Base-by-base conservation (phyloP, 2,113 vertebrate genomes). In the Microcebus tavaratra region DNA sequence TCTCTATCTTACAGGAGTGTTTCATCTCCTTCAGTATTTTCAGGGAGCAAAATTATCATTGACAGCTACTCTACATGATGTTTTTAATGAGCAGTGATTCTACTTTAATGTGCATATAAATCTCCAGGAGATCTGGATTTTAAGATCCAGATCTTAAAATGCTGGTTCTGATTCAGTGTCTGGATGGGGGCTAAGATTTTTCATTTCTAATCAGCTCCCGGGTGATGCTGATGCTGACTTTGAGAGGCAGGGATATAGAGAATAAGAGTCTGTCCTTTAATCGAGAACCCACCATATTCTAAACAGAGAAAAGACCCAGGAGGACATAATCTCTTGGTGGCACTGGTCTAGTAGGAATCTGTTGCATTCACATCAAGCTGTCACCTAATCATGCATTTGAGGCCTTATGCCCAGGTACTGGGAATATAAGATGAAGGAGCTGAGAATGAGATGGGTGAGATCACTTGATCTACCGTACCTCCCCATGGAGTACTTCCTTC, bases 61-160 rank as follows among this genome's bases (percentile, higher is more conserved):
- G 55, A 65, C 61, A 36, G 11, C 68, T 55, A 75, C 8, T 67
- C 36, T 27, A 39, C 25, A 25, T 78, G 45, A 50, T 84, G 29
- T 57, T 82, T 92, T 92, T 75, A 86, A 92, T 89, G 34, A 31
- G 36, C 31, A 91, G 45, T 94, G 21, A n/a, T 95, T 85, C 42
- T 94, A 57, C 29, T 63, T 57, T 4, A 70, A 68, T 29, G 12
- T 53, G 23, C 42, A 59, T 75, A 12, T 8, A 15, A 59, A 45
- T 93, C 29, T 59, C 76, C 27, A 80, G 42, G 78, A 88, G 61
- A 14, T 34, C 48, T 70, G 87, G 39, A 45, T 45, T 45, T 45
- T 45, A 45, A 45, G 42, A 45, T 45, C 42, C 42, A 45, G 42
- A 45, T 45, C 42, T 88, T 90, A 50, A 50, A 31, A 82, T 48